These are phyloP conservation scores for Scaptomyza tumidula DNA, from an alignment of 2,888 invertebrate species.

Conservation along the genomic window DNA sequence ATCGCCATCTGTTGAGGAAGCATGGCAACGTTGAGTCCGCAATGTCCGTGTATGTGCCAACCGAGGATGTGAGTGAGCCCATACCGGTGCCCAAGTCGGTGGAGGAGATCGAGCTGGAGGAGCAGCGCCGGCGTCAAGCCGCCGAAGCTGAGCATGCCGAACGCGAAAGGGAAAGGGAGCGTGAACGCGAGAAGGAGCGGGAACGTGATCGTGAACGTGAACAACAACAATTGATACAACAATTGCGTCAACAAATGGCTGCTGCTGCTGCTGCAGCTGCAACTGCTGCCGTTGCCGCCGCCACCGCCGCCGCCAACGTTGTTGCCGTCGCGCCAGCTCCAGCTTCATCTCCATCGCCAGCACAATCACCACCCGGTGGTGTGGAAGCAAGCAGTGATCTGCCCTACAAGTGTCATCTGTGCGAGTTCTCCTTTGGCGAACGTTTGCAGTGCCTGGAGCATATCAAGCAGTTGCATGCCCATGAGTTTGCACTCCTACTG, in stretches of 20 bases:
- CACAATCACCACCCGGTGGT: not conserved
- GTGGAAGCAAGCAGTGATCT: constrained; percentile 85
- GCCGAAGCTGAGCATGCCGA: constrained; percentile 64
- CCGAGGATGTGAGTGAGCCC: constrained; percentile 84
- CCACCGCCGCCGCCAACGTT: constrained; percentile 5
- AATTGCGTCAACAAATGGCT: constrained; percentile 84
- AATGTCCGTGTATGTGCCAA: constrained; percentile 85
- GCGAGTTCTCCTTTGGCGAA: constrained; percentile 93
- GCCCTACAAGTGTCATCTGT: constrained; percentile 96
- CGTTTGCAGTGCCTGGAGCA: constrained; percentile 93
- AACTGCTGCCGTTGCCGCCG: not conserved
- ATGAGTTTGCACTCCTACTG: constrained; percentile 92
- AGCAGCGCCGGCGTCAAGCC: constrained; percentile 77
- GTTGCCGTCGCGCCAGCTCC: constrained; percentile 3
- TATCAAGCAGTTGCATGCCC: constrained; percentile 89
- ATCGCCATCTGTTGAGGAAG: constrained; percentile 95
- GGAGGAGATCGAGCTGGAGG: constrained; percentile 83
- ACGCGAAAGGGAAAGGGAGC: constrained; percentile 49
- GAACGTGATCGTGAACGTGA: constrained; percentile 77
- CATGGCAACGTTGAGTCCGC: constrained; percentile 88
- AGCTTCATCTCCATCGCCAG: not conserved
- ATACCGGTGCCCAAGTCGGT: constrained; percentile 83
- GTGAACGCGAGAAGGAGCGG: constrained; percentile 43
- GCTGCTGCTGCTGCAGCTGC: constrained; percentile 25
- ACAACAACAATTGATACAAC: constrained; percentile 70